These are phyloP conservation scores for Antheraea mylitta DNA, from an alignment of 1,140 invertebrate genomes.

Conservation along the genomic window DNA sequence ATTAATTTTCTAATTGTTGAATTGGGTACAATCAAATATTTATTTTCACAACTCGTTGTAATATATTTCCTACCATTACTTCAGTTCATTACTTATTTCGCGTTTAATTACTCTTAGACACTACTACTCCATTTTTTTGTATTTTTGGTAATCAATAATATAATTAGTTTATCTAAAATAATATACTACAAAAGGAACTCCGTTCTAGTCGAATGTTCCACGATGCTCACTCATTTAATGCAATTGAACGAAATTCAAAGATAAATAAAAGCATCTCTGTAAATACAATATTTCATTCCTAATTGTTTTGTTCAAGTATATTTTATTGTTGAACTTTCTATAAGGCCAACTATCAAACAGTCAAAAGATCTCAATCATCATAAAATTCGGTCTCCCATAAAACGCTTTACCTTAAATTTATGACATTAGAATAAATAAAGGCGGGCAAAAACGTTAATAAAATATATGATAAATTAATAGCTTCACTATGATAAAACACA, in stretches of 20 bases:
- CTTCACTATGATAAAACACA: neutral
- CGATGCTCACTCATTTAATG: no score
- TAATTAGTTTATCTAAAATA: no score
- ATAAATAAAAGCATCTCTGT: neutral
- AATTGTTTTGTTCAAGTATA: neutral
- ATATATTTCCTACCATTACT: no score
- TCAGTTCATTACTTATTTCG: no score
- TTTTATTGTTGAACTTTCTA: neutral
- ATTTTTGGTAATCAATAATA: no score
- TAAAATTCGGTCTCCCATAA: neutral
- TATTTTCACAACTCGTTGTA: no score
- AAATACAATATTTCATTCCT: neutral
- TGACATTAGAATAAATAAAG: neutral
- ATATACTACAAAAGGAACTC: no score
- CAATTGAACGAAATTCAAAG: neutral
- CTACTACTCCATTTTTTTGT: no score
- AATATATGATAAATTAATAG: slow-evolving; percentile 4
- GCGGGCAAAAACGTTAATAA: slow-evolving; percentile 1
- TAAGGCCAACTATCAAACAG: neutral
- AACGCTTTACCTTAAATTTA: neutral
- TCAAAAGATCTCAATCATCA: neutral
- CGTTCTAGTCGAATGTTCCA: no score
- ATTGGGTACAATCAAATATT: no score
- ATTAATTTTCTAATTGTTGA: no score
- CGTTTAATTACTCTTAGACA: no score